These are phyloP conservation scores for Eremobia ochroleuca DNA, from an alignment of 2,888 invertebrate species.

Conservation along the genomic window DNA sequence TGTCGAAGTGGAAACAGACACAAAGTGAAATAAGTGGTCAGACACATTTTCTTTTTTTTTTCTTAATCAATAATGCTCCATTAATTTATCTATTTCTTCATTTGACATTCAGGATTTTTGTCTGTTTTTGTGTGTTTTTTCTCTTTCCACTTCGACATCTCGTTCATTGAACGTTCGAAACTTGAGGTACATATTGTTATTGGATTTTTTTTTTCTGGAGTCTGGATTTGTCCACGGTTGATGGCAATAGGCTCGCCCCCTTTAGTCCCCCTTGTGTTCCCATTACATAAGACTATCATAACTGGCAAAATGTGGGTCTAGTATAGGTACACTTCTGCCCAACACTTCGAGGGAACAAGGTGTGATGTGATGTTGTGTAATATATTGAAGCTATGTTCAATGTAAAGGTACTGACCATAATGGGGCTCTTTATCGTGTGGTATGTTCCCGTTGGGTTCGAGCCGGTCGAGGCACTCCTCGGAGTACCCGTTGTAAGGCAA, in stretches of 20 bases:
- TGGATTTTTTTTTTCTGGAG: not conserved
- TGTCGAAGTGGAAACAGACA: too few relatives aligned
- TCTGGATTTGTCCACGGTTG: too few relatives aligned
- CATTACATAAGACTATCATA: not conserved
- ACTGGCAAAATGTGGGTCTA: not conserved
- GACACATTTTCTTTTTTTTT: too few relatives aligned
- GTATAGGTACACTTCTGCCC: not conserved
- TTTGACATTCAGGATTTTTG: too few relatives aligned
- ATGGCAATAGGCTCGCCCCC: too few relatives aligned
- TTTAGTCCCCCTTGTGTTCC: not conserved
- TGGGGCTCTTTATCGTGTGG: conserved; percentile 95
- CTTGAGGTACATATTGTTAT: too few relatives aligned
- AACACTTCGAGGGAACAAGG: not conserved
- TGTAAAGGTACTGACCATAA: conserved; percentile 80
- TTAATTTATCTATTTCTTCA: too few relatives aligned
- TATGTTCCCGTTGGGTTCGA: conserved; percentile 98
- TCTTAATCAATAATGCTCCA: too few relatives aligned
- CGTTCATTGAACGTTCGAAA: too few relatives aligned
- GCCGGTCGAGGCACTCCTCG: conserved; percentile 97
- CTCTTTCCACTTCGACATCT: too few relatives aligned
- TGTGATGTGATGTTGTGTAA: not conserved
- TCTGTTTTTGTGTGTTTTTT: too few relatives aligned
- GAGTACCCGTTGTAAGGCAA: conserved; percentile 98
- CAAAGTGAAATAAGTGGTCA: too few relatives aligned
- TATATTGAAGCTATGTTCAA: not conserved